Evolutionary conservation across 2,113 vertebrate genomes (phyloP).

Genomic region (Erythrocebus patas): DNA sequence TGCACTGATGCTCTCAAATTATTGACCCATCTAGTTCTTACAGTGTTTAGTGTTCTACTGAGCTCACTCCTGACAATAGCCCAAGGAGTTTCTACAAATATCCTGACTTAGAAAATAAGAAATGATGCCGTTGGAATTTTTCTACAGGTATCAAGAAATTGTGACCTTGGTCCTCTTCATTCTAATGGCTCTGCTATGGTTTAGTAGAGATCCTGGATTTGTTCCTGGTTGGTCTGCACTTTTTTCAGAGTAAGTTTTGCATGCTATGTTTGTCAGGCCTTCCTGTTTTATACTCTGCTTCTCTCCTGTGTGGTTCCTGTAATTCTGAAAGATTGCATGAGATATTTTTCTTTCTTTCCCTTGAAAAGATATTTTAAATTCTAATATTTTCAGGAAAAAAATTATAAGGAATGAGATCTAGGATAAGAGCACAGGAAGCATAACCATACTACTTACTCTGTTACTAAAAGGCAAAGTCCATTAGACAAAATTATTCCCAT

Average conservation of each 20-base stretch:
- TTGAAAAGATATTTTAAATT: background rate
- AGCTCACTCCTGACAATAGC: background rate
- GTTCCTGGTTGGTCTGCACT: constrained; percentile 90
- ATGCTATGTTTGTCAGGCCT: background rate
- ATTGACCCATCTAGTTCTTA: background rate
- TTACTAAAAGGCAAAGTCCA: background rate
- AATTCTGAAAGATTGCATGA: background rate
- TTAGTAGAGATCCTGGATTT: constrained; percentile 92
- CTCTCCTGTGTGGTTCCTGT: background rate
- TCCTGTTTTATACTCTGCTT: background rate
- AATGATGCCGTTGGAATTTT: constrained; percentile 62
- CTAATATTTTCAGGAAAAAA: background rate
- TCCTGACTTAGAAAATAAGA: background rate
- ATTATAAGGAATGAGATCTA: background rate
- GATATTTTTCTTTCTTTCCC: background rate
- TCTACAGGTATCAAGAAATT: constrained; percentile 89
- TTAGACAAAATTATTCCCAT: background rate
- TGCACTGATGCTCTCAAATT: background rate
- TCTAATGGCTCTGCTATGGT: constrained; percentile 92
- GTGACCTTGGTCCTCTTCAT: constrained; percentile 88
- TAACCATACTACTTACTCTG: background rate
- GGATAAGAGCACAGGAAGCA: background rate
- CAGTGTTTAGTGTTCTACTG: background rate
- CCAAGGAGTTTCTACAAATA: background rate
- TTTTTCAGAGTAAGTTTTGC: constrained; percentile 88